These are phyloP conservation scores for Psilanteris sp. DNA, from an alignment of 1,140 invertebrate genomes.

Conservation along the genomic window DNA sequence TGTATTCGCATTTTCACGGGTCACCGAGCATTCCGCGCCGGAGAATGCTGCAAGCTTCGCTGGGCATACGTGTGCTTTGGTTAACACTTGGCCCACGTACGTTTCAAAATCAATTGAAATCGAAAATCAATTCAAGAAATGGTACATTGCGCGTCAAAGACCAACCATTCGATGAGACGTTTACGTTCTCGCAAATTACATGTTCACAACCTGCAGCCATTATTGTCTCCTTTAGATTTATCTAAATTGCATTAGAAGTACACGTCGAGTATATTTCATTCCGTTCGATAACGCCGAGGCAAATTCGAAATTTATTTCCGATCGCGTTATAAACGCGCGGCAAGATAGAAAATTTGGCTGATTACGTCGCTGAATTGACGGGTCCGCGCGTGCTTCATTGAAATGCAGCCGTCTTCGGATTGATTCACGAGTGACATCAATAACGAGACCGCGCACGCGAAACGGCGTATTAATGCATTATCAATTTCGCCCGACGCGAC, in stretches of 20 bases:
- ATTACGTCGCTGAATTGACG: too few species aligned
- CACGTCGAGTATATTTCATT: conserved; percentile 10
- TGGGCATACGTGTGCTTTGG: conserved; percentile 62
- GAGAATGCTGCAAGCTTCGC: conserved; percentile 54
- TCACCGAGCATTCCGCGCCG: conserved; percentile 70
- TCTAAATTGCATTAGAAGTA: conserved; percentile 34
- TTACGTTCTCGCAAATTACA: conserved; percentile 62
- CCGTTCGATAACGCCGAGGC: conserved; percentile 16
- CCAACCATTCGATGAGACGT: conserved; percentile 33
- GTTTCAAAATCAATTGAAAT: conserved; percentile 62
- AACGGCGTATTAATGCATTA: conserved; percentile 26
- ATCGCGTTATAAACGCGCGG: conserved; percentile 19
- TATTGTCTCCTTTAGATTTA: conserved; percentile 51
- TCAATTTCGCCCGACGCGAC: conserved; percentile 28
- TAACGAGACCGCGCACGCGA: neutral
- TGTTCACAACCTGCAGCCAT: conserved; percentile 31
- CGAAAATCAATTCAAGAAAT: conserved; percentile 60
- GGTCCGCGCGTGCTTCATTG: too few species aligned
- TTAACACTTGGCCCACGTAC: conserved; percentile 61
- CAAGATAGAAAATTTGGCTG: conserved; percentile 24
- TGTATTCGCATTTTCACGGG: conserved; percentile 75
- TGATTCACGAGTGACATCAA: conserved; percentile 12
- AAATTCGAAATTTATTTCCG: conserved; percentile 35
- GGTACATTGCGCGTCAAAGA: conserved; percentile 48
- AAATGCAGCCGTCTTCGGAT: conserved; percentile 6